Conservation (phyloP, 2,797 vertebrate species). For the Percopsis omiscomaycus region DNA sequence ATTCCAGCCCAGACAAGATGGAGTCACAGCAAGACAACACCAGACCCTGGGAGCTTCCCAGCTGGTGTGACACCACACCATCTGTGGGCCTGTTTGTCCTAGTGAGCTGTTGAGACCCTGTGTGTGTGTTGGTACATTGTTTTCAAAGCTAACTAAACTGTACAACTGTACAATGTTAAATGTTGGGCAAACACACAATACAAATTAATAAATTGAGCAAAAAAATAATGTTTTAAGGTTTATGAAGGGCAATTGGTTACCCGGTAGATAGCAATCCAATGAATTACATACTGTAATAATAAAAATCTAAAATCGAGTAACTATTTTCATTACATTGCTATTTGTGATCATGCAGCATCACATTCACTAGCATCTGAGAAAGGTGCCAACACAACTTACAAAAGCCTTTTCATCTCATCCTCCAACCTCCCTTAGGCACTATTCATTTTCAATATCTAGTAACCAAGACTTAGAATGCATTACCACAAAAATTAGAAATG, state of each 20-base stretch:
- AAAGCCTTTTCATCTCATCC: conserved; percentile 39
- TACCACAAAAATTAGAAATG: conserved; percentile 1
- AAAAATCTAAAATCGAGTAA: no score
- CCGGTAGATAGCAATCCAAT: conserved; percentile 36
- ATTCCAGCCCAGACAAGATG: conserved; percentile 61
- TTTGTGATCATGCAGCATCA: no score
- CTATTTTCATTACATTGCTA: no score
- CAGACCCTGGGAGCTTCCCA: conserved; percentile 58
- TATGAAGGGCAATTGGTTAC: conserved; percentile 29
- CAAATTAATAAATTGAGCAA: conserved; percentile 36
- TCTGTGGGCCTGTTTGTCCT: conserved; percentile 69
- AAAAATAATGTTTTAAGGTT: conserved; percentile 16
- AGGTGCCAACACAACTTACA: conserved; percentile 22
- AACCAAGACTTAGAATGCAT: conserved; percentile 35
- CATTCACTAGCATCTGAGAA: conserved; percentile 1
- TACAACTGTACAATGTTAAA: no score
- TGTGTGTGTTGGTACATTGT: conserved; percentile 39
- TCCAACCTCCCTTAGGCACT: conserved; percentile 17
- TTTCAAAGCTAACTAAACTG: conserved; percentile 23
- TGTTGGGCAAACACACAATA: no score
- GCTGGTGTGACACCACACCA: conserved; percentile 72
- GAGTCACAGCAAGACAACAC: conserved; percentile 66
- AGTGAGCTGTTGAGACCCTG: conserved; percentile 44
- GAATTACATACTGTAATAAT: conserved; percentile 21
- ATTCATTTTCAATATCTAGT: conserved; percentile 31